Base-by-base conservation (phyloP, 2,113 vertebrate species). In the Hippocampus comes region DNA sequence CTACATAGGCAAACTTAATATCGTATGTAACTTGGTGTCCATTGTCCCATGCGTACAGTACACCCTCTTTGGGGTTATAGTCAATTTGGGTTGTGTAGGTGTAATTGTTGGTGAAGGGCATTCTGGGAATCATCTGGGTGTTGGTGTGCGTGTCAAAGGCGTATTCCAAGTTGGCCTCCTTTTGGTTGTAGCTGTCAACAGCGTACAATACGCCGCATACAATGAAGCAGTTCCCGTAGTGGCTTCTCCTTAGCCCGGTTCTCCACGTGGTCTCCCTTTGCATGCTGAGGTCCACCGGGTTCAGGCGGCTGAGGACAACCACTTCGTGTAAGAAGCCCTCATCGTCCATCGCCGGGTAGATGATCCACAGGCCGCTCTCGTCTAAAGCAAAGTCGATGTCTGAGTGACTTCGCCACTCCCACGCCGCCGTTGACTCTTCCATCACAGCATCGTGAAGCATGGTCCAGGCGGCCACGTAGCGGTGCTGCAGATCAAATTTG, bases 131-230 rank as follows among this genome's bases (percentile, higher is more conserved):
- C 82, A 97, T 96, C 88, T 99, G 97, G 0, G 97, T 99, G 89
- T 97, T 97, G 82, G 97, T 99, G 93, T 99, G 97, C 0, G 97
- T 99, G 91, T 99, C 97, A 0, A 96, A 99, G 81, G 97, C 97
- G 0, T 99, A 98, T 34, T 95, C 95, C 89, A 99, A 94, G 82
- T 95, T 96, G 85, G 96, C 95, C 0, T 96, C 93, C 67, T 84
- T 93, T 79, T 91, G 91, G 83, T 95, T 94, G 87, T 94, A 94
- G 93, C 95, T 97, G 90, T 99, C 96, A 0, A 97, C 95, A 0
- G 97, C 96, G 0, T 99, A 99, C n/a, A 99, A 91, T 76, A 99
- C 96, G 1, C 96, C 96, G 0, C 97, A 99, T 78, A 99, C 95
- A 14, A 99, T 91, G 18, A 99, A 99, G 87, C 96, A 96, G 91